Base-by-base conservation (phyloP, 2,888 invertebrate species). In the Aleiodes leptofemur region DNA sequence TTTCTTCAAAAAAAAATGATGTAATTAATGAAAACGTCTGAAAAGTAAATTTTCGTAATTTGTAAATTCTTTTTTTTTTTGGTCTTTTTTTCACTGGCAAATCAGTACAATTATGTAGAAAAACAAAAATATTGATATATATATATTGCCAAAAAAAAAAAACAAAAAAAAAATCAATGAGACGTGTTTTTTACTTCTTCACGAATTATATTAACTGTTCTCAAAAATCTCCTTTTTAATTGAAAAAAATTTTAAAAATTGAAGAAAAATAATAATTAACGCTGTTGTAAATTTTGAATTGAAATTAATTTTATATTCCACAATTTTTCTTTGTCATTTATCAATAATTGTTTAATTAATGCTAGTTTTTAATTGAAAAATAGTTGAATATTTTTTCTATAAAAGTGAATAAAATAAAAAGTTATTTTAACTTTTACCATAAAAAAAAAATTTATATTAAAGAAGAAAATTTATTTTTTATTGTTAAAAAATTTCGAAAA, bases 401-500 rank as follows among this genome's bases (percentile, higher is more conserved):
- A 6, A 29, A 57, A 34, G 4, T 34, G 29, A 23, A 57, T 57
- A 57, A 34, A 38, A 34, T 59, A 1, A 31, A 59, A 59, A 59
- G 34, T 13, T 57, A 34, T 31, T 59, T n/a, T 13, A 59, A 7
- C 14, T n/a, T 23, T 31, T 23, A 5, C 16, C 5, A 14, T 23
- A 3, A 57, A 23, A 57, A 43, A 43, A 43, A 43, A 43, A 43
- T 43, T 43, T 6, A 43, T 38, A 43, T 43, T 43, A 64, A 68
- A 66, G 55, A 43, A 73, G 64, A 9, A 9, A 43, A 43, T 43
- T 43, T 7, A 43, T 43, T 43, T 34, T 43, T 68, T 53, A 73
- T 61, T 50, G 34, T 57, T 53, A 69, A 11, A 73, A 69, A 53
- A 78, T 74, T 66, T 64, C 68, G 48, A 29, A 59, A 59, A 48